These are phyloP conservation scores for Talpa occidentalis DNA, from an alignment of 2,113 vertebrate species.

Conservation along the genomic window DNA sequence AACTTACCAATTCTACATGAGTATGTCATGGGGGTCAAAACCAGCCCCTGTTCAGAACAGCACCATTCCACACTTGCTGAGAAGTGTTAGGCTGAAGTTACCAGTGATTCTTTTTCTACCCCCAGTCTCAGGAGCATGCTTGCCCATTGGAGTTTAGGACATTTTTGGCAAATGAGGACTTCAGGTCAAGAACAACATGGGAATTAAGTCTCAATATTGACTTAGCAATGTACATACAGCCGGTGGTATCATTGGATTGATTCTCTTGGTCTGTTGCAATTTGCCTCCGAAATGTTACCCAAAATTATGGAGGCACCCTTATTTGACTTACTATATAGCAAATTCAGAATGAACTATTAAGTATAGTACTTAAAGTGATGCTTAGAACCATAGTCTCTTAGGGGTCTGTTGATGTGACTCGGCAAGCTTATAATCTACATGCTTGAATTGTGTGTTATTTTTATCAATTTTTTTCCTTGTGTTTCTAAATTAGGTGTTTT, in stretches of 20 bases:
- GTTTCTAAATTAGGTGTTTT: not conserved
- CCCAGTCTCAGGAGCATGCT: not conserved
- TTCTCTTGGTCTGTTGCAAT: not conserved
- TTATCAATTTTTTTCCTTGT: not conserved
- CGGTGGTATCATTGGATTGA: not conserved
- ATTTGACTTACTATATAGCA: not conserved
- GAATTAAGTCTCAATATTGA: not conserved
- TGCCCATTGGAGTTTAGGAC: not conserved
- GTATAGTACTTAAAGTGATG: not conserved
- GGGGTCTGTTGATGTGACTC: not conserved
- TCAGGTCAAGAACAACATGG: not conserved
- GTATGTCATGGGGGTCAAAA: not conserved
- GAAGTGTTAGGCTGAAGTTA: not conserved
- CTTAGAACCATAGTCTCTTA: not conserved
- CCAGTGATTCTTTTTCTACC: not conserved
- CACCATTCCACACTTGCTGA: not conserved
- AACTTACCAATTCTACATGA: not conserved
- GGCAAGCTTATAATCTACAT: not conserved
- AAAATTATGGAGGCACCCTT: not conserved
- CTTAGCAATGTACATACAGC: not conserved
- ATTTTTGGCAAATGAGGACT: not conserved
- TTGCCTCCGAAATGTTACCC: not conserved
- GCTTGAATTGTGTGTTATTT: not conserved
- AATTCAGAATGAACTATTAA: not conserved
- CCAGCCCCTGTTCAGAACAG: not conserved